These are phyloP conservation scores for Lagocephalus sceleratus DNA, from an alignment of 2,797 vertebrate species.

Conservation along the genomic window DNA sequence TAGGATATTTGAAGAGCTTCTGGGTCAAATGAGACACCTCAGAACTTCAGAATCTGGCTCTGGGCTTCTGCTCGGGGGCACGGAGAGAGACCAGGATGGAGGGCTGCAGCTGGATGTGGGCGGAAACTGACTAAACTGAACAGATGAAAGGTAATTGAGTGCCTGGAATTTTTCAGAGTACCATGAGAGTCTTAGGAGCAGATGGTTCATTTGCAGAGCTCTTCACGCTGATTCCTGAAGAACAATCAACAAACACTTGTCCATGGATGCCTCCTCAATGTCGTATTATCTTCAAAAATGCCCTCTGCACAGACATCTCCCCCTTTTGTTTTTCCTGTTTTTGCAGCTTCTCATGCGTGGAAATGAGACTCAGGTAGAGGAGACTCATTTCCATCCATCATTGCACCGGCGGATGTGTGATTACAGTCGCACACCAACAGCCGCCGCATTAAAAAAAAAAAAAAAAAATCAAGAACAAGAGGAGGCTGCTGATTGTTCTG, in stretches of 20 bases:
- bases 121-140: no score
- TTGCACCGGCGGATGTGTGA: background rate
- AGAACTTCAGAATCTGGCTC: no score
- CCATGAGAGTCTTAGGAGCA: background rate
- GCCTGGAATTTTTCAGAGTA: no score
- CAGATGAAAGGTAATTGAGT: no score
- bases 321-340: no score
- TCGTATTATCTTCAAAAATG: accelerated
- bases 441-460: background rate
- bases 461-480: conserved; percentile 5
- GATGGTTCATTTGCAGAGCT: conserved; percentile 1
- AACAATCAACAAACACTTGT: background rate
- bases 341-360: background rate
- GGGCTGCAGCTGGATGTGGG: no score
- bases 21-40: no score
- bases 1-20: background rate
- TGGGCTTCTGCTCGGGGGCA: no score
- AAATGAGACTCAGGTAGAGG: background rate
- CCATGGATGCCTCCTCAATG: background rate
- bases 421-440: no score
- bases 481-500: background rate
- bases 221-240: background rate
- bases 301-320: background rate
- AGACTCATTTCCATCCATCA: background rate
- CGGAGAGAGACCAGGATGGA: no score